These are phyloP conservation scores for Tetramorium bicarinatum DNA, from an alignment of 2,888 invertebrate species.

Conservation along the genomic window DNA sequence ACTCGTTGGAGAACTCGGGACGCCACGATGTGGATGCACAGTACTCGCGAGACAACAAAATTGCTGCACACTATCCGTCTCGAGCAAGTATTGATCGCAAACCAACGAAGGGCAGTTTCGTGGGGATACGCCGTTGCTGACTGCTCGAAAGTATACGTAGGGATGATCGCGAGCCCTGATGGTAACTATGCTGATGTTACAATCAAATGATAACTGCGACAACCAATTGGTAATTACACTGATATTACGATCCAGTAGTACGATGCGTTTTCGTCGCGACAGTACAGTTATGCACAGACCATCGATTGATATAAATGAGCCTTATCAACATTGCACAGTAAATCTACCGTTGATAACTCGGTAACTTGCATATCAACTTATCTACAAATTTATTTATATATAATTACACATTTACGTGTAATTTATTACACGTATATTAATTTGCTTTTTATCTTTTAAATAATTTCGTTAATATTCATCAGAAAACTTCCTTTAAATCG, in stretches of 20 bases:
- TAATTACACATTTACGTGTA: background rate
- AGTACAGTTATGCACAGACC: background rate
- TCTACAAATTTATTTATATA: background rate
- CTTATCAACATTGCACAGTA: background rate
- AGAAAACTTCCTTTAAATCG: background rate
- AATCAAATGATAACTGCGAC: background rate
- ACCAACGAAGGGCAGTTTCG: background rate
- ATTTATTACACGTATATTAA: background rate
- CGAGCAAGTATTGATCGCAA: conserved; percentile 49
- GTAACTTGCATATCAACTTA: background rate
- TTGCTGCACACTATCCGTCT: background rate
- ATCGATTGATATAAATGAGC: background rate
- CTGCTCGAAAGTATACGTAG: background rate
- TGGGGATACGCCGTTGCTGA: conserved; percentile 4
- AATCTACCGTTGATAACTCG: conserved; percentile 40
- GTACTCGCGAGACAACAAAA: conserved; percentile 22
- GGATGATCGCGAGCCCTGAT: background rate
- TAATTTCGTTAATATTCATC: background rate
- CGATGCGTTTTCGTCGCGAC: background rate
- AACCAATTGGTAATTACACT: background rate
- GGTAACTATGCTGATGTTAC: background rate
- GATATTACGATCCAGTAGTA: background rate
- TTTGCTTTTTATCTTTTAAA: background rate
- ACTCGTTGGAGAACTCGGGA: background rate
- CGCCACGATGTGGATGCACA: background rate